These are phyloP conservation scores for Nephotettix cincticeps DNA, from an alignment of 1,140 invertebrate genomes.

Conservation along the genomic window DNA sequence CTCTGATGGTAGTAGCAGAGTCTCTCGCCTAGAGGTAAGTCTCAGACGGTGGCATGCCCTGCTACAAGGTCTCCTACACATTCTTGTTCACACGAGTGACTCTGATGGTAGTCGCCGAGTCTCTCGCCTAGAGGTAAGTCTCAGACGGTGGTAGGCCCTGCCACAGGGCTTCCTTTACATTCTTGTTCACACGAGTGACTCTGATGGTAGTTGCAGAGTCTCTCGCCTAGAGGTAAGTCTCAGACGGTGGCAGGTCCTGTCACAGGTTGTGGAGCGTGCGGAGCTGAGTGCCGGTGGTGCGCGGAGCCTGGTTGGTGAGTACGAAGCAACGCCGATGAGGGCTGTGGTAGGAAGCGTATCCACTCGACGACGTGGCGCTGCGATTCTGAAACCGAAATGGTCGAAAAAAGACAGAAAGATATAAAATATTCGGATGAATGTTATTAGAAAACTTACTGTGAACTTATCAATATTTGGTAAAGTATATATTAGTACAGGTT, in stretches of 20 bases:
- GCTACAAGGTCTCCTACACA: too few species aligned
- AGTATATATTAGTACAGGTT: too few species aligned
- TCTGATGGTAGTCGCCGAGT: background rate
- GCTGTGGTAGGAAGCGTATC: conserved; percentile 45
- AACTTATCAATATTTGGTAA: too few species aligned
- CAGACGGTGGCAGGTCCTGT: conserved; percentile 1
- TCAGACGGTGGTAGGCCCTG: conserved; percentile 3
- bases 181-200: background rate
- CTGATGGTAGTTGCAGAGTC: background rate
- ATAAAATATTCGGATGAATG: too few species aligned
- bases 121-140: background rate
- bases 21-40: too few species aligned
- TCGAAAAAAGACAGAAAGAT: conserved; percentile 12
- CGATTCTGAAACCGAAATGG: conserved; percentile 35
- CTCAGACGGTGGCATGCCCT: too few species aligned
- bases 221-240: background rate
- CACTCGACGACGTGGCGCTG: conserved; percentile 42
- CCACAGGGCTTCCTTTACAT: background rate
- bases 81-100: background rate
- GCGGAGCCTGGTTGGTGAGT: conserved; percentile 37
- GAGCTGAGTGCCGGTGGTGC: conserved; percentile 26
- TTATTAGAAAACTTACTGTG: too few species aligned
- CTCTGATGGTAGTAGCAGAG: too few species aligned
- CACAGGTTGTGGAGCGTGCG: background rate
- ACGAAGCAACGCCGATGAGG: conserved; percentile 45